Evolutionary conservation across 2,113 vertebrate species (phyloP), one percentile per base, ranked within the genome.

Genomic region (Okapia johnstoni): DNA sequence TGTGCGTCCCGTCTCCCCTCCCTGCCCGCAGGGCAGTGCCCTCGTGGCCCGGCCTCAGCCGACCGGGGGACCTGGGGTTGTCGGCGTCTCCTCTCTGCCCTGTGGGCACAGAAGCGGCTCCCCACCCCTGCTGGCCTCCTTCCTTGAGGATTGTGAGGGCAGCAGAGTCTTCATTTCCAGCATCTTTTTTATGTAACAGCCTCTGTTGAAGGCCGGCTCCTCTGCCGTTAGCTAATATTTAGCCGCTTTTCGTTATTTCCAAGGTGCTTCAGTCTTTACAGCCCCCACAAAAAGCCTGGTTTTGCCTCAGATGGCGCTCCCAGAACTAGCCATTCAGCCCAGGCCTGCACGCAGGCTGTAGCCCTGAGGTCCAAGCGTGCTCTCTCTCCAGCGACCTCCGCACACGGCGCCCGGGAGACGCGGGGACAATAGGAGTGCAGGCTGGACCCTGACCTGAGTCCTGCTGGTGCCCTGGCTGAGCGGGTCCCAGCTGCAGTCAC

Each of bases 21-120:
- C 0, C 30, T 8, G 19, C 85, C 66, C 3, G 1, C 0, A 0
- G 1, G 12, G 79, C 52, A 70, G 63, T 43, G 28, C 66, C 83
- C 36, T 13, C 0, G 1, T 28, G 9, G 80, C 86, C 50, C 1
- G 21, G 21, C 66, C 50, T 52, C 23, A 7, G 30, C 57, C 3
- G 1, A 5, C 14, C 0, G 8, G 14, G 21, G 5, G 1, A 0
- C 15, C 26, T 6, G 6, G 26, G 43, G 14, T 3, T 15, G 6
- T 40, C 21, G 28, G 1, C 5, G 10, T 70, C 33, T 46, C 26
- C 60, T 61, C 15, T 58, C 46, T 23, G 15, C 48, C 33, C 90
- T 48, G 23, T 33, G 73, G 43, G 60, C 77, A 8, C 28, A 83
- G 23, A 52, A 26, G 3, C 1, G 0, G 19, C 54, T 52, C 33